These are phyloP conservation scores for Rotaria sp. DNA, from an alignment of 2,888 invertebrate genomes.

Conservation along the genomic window DNA sequence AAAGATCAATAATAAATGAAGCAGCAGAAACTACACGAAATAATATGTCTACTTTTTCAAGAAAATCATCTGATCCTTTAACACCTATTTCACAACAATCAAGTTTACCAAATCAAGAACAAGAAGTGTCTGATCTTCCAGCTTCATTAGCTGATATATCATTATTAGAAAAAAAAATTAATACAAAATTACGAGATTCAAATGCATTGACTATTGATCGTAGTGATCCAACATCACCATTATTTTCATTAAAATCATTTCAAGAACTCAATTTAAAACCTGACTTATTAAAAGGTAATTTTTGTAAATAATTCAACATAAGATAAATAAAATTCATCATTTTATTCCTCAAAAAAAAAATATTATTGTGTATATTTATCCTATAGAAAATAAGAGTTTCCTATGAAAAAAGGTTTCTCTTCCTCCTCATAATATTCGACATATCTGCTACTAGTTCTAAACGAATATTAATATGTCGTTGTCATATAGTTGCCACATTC, in stretches of 20 bases:
- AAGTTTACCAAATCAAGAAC: neutral
- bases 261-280: slow-evolving; percentile 58
- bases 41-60: neutral
- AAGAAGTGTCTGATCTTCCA: neutral
- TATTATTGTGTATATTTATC: too few species aligned
- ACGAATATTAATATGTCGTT: too few species aligned
- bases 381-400: too few species aligned
- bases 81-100: neutral
- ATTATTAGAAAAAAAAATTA: neutral
- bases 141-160: neutral
- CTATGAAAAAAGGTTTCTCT: too few species aligned
- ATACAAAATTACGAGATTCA: neutral
- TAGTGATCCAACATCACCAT: slow-evolving; percentile 63
- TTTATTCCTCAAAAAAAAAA: too few species aligned
- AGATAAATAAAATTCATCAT: too few species aligned
- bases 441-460: too few species aligned
- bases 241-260: slow-evolving; percentile 73
- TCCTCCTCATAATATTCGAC: too few species aligned
- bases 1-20: neutral
- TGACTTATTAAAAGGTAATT: slow-evolving; percentile 31
- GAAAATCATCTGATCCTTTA: neutral
- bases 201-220: slow-evolving; percentile 30
- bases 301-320: neutral
- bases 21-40: neutral
- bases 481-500: too few species aligned